These are phyloP conservation scores for Epirrita christyi DNA, from an alignment of 2,888 invertebrate species.

Conservation along the genomic window DNA sequence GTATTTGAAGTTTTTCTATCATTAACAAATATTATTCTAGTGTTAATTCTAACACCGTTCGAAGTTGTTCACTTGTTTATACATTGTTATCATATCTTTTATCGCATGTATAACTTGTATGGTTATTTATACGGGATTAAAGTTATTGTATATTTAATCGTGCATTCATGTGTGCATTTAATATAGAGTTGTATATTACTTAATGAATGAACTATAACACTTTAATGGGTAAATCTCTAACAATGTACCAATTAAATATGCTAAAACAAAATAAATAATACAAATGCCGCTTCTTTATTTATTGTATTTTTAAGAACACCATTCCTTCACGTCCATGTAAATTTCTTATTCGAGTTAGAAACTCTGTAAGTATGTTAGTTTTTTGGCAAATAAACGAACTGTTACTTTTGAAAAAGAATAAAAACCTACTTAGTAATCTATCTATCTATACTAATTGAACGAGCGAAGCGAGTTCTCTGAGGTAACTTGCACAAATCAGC, in stretches of 20 bases:
- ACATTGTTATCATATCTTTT: constrained; percentile 83
- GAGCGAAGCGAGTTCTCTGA: too few relatives aligned
- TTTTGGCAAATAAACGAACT: too few relatives aligned
- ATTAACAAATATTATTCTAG: constrained; percentile 75
- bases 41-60: constrained; percentile 78
- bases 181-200: constrained; percentile 80
- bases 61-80: constrained; percentile 83
- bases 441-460: too few relatives aligned
- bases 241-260: constrained; percentile 84
- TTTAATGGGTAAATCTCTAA: constrained; percentile 76
- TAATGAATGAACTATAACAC: constrained; percentile 71
- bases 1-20: constrained; percentile 77
- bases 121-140: constrained; percentile 72
- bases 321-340: background rate
- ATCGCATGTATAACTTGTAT: constrained; percentile 78
- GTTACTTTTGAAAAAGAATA: too few relatives aligned
- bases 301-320: constrained; percentile 59
- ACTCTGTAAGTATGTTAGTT: too few relatives aligned
- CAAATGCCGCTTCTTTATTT: constrained; percentile 84
- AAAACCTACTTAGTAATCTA: too few relatives aligned
- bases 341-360: too few relatives aligned
- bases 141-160: constrained; percentile 73
- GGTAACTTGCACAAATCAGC: too few relatives aligned
- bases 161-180: constrained; percentile 79
- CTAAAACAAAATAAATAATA: constrained; percentile 82